Evolutionary conservation across 2,113 vertebrate genomes (phyloP), one percentile per base, ranked within the genome.

Genomic region (Python bivittatus): DNA sequence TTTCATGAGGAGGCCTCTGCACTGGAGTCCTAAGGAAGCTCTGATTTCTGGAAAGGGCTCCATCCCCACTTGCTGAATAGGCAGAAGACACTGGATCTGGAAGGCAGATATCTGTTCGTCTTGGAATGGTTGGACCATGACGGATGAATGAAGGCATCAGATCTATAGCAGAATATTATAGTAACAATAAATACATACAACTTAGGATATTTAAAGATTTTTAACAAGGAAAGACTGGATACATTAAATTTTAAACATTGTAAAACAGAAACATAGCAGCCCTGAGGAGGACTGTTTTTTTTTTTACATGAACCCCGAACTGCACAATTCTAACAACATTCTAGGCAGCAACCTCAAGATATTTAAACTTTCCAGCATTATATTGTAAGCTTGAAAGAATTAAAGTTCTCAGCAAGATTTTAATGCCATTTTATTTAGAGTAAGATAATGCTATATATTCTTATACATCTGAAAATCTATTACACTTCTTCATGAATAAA

Each of bases 111-210:
- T 99, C 99, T 29, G 98, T 98, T 91, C 99, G 98, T 94, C 99
- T 97, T 27, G 99, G 99, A 94, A 99, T 99, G 93, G 99, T 99
- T 33, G 99, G 99, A 72, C 99, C 99, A 88, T 99, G 99, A n/a
- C 99, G 99, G 96, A 99, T 99, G 91, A 99, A 99, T 0, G 99
- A 99, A 95, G 99, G 99, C 99, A 99, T 99, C 92, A 99, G 98
- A 98, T 99, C 99, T 99, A 97, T 2, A 88, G 88, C 0, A 92
- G 88, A 87, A 88, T 2, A 57, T 27, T 0, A 44, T 84, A 15
- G 91, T 25, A 87, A 52, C 86, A 42, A 23, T 13, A 5, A 94
- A 85, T 72, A 38, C 20, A 27, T 5, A 3, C 60, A 6, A n/a
- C 33, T 0, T 1, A 0, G 10, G 11, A 29, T 23, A 83, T 56